These are phyloP conservation scores for Xerus rutilus DNA, from an alignment of 2,797 vertebrate genomes.

Conservation along the genomic window DNA sequence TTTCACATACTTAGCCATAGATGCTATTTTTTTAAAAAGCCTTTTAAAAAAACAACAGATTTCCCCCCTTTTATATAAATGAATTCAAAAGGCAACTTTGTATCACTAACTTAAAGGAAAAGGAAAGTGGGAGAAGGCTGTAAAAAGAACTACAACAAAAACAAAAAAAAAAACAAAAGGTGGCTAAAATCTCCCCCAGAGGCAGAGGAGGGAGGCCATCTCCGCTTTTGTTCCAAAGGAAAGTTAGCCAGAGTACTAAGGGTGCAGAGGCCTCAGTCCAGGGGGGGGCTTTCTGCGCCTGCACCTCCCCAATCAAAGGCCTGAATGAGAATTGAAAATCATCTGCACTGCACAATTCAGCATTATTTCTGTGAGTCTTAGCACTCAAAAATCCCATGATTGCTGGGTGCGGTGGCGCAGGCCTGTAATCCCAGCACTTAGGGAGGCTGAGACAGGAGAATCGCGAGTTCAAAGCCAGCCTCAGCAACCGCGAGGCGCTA, in stretches of 20 bases:
- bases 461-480: too few relatives aligned
- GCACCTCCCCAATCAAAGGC: background rate
- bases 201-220: background rate
- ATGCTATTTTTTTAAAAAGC: background rate
- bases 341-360: background rate
- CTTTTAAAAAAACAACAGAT: background rate
- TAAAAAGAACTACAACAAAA: background rate
- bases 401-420: too few relatives aligned
- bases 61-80: background rate
- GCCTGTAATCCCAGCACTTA: too few relatives aligned
- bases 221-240: background rate
- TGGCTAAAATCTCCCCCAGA: background rate
- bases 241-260: background rate
- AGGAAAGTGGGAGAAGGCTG: background rate
- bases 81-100: background rate
- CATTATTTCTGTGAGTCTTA: background rate
- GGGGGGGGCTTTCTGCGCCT: background rate
- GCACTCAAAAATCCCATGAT: background rate
- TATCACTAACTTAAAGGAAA: background rate
- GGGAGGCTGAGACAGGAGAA: too few relatives aligned
- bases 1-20: background rate
- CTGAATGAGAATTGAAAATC: background rate
- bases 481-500: too few relatives aligned
- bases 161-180: background rate
- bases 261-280: background rate